A percentile compares a stretch with the other conserved stretches of the same genome.
Evolutionary conservation across 1,140 invertebrate species (phyloP).

Genomic region (Coenobita brevimanus): DNA sequence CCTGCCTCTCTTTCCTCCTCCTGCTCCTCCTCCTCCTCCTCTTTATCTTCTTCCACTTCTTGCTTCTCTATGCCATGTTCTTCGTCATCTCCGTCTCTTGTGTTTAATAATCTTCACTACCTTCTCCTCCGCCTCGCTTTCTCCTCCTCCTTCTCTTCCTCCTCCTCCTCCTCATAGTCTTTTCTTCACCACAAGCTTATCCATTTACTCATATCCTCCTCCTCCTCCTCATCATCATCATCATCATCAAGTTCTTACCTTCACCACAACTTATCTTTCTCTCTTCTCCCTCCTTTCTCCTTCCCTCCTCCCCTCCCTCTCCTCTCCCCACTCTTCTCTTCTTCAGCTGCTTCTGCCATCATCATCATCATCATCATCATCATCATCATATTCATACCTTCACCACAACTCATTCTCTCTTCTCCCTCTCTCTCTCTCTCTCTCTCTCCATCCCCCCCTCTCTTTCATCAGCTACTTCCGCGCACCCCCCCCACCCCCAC

Average conservation of each 20-base stretch:
- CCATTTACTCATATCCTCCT: neutral
- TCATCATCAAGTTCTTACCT: no score
- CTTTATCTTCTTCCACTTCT: neutral
- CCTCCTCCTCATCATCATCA: neutral
- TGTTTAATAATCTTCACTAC: no score
- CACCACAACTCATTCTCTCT: no score
- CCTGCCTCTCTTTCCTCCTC: neutral
- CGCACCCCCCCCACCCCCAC: conserved; percentile 20
- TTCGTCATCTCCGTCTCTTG: neutral
- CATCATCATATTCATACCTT: no score
- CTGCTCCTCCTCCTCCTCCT: neutral
- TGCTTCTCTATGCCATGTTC: neutral
- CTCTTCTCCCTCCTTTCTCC: neutral
- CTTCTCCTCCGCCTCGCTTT: neutral
- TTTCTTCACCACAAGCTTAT: neutral
- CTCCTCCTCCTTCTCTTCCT: neutral
- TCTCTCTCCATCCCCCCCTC: neutral
- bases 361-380: no score
- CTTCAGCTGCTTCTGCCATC: no score
- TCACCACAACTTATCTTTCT: no score
- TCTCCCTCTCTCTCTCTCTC: neutral
- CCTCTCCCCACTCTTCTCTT: neutral
- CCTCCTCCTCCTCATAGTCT: neutral
- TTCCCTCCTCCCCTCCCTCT: neutral
- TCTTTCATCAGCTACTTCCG: neutral